A percentile compares a stretch with the other conserved stretches of the same genome.
Conservation (phyloP, 2,113 vertebrate species). For the Aplodontia rufa region DNA sequence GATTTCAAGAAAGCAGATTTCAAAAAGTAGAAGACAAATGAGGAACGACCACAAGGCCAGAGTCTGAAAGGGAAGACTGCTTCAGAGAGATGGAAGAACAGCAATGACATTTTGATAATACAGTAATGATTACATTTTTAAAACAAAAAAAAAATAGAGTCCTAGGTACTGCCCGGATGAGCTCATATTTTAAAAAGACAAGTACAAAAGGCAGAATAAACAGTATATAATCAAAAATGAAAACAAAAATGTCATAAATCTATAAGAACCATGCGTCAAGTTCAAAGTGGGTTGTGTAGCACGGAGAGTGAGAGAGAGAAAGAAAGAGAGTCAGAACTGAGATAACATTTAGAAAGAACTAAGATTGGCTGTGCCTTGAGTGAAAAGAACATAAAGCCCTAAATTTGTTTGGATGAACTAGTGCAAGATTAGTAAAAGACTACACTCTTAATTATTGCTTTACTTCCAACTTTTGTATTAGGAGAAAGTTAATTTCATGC, state of each 20-base stretch:
- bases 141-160: neutral
- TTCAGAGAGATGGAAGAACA: constrained; percentile 46
- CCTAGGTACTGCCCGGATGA: constrained; percentile 47
- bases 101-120: constrained; percentile 41
- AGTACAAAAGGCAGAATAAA: constrained; percentile 52
- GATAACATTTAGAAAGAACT: constrained; percentile 1
- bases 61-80: constrained; percentile 13
- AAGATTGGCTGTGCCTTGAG: neutral
- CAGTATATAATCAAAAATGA: constrained; percentile 23
- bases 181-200: constrained; percentile 50
- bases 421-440: neutral
- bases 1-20: constrained; percentile 47
- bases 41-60: neutral
- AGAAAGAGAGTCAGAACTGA: neutral
- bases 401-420: neutral
- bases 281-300: neutral
- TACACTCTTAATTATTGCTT: neutral
- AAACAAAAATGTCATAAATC: constrained; percentile 38
- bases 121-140: neutral
- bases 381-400: neutral
- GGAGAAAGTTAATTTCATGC: neutral
- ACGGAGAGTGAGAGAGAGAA: neutral
- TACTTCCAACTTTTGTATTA: neutral
- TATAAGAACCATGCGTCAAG: constrained; percentile 29
- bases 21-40: constrained; percentile 58